Percentiles rank a stretch among this genome's conserved stretches.
These are phyloP conservation scores for Microdon myrmicae DNA, from an alignment of 2,888 invertebrate species.

Conservation along the genomic window DNA sequence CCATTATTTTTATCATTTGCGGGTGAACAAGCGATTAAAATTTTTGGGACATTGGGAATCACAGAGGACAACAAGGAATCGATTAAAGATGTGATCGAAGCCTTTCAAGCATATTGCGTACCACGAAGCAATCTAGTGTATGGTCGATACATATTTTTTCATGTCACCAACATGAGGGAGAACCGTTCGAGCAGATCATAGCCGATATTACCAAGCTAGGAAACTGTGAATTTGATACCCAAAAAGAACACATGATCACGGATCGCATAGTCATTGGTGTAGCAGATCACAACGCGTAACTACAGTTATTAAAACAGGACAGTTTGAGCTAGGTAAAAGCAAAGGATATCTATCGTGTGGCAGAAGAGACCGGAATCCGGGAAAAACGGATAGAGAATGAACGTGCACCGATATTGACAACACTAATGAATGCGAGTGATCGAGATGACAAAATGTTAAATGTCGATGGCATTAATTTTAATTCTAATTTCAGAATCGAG, in stretches of 20 bases:
- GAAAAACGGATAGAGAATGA: conserved; percentile 11
- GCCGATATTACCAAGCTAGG: too few species aligned
- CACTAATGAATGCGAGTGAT: too few species aligned
- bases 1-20: conserved; percentile 21
- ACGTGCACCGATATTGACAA: conserved; percentile 11
- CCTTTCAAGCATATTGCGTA: conserved; percentile 10
- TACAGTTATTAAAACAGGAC: conserved; percentile 15
- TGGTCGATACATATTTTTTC: conserved; percentile 8
- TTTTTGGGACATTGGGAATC: conserved; percentile 10
- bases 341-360: conserved; percentile 18
- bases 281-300: conserved; percentile 15
- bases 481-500: too few species aligned
- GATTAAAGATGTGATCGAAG: conserved; percentile 1
- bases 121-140: conserved; percentile 19
- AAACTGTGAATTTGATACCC: conserved; percentile 3
- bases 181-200: conserved; percentile 10
- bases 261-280: conserved; percentile 21
- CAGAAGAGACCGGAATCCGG: conserved; percentile 15
- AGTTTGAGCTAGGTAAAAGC: conserved; percentile 6
- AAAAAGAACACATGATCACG: conserved; percentile 10
- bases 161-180: conserved; percentile 1
- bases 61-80: conserved; percentile 2
- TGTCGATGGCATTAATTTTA: too few species aligned
- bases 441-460: too few species aligned
- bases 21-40: conserved; percentile 23